These are phyloP conservation scores for Muschampia plurimacula DNA, from an alignment of 2,888 invertebrate genomes.

Conservation along the genomic window DNA sequence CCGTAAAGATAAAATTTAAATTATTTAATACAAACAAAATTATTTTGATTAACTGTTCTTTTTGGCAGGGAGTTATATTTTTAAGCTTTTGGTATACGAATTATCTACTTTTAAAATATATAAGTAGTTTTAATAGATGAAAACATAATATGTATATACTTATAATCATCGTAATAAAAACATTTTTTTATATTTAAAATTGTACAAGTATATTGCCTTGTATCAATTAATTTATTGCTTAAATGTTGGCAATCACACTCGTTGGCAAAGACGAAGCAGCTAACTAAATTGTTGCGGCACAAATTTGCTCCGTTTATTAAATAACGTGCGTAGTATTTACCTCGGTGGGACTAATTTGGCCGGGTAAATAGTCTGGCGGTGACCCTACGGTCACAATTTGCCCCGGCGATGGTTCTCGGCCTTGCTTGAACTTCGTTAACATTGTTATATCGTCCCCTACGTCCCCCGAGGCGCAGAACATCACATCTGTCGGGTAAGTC, in stretches of 20 bases:
- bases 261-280: constrained; percentile 28
- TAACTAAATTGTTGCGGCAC: constrained; percentile 48
- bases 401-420: constrained; percentile 70
- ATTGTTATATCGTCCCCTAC: constrained; percentile 74
- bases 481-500: constrained; percentile 76
- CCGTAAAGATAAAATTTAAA: no score
- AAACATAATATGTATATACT: no score
- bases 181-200: neutral
- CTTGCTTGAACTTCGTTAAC: constrained; percentile 79
- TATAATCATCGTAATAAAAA: no score
- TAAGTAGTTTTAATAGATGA: no score
- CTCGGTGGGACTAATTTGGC: constrained; percentile 69
- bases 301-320: constrained; percentile 63
- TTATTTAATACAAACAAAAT: no score
- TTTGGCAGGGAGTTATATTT: no score
- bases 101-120: no score
- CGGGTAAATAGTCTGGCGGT: constrained; percentile 70
- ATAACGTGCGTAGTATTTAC: constrained; percentile 70
- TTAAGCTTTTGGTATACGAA: no score
- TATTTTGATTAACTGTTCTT: no score
- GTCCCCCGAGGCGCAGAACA: constrained; percentile 73
- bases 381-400: constrained; percentile 79
- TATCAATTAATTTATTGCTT: neutral
- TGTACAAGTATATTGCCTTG: neutral
- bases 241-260: constrained; percentile 34